Evolutionary conservation across 2,888 invertebrate genomes (phyloP).

Genomic region (Caenorhabditis sp.): DNA sequence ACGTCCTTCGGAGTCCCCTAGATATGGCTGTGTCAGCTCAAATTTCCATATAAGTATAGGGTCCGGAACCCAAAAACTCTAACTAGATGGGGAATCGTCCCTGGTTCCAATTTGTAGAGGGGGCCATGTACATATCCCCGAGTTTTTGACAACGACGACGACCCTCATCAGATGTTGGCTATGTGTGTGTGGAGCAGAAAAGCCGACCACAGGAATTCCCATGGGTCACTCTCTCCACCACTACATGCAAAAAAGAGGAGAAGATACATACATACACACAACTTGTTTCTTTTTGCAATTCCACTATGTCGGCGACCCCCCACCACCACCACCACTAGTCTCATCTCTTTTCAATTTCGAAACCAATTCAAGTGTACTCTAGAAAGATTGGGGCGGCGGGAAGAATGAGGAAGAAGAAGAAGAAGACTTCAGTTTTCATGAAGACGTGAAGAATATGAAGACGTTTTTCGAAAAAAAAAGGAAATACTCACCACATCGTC

Average conservation of each 20-base stretch:
- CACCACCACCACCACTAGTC: neutral
- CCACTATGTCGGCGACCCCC: conserved; percentile 18
- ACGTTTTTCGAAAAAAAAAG: neutral
- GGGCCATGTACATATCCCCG: neutral
- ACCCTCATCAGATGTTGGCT: conserved; percentile 54
- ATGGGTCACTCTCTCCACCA: conserved; percentile 39
- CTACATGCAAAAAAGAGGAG: conserved; percentile 4
- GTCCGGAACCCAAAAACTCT: neutral
- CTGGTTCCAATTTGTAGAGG: neutral
- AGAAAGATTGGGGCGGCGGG: conserved; percentile 59
- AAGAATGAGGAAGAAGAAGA: too few relatives aligned
- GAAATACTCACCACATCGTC: conserved; percentile 64
- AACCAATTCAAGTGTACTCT: conserved; percentile 61
- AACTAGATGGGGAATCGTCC: neutral
- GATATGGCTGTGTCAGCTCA: too few relatives aligned
- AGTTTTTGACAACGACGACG: too few relatives aligned
- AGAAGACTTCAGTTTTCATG: too few relatives aligned
- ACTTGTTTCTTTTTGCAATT: conserved; percentile 59
- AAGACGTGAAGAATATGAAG: conserved; percentile 1
- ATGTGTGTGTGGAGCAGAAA: conserved; percentile 10
- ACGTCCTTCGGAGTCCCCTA: neutral
- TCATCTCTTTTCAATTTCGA: conserved; percentile 62
- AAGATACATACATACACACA: conserved; percentile 23
- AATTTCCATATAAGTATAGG: neutral
- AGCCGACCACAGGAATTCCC: conserved; percentile 30